Conservation (phyloP, 2,888 invertebrate genomes). For the Philopedon plagiatum region DNA sequence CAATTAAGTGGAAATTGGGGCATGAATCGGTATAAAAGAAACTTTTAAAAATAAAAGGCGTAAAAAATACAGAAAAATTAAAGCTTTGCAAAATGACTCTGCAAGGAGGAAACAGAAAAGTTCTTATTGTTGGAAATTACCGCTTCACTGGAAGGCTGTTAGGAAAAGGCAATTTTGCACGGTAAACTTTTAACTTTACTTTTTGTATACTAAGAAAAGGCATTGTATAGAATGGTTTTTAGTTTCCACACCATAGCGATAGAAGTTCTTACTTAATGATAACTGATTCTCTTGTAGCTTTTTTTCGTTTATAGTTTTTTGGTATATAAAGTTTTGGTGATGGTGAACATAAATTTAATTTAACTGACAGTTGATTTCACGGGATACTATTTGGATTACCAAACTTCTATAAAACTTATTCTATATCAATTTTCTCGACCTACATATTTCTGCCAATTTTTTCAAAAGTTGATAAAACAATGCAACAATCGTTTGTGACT, state of each 20-base stretch:
- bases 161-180: slow-evolving; percentile 83
- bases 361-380: too few species aligned
- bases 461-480: too few species aligned
- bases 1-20: slow-evolving; percentile 18
- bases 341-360: too few species aligned
- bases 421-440: too few species aligned
- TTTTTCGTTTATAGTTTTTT: too few species aligned
- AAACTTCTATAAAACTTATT: too few species aligned
- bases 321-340: too few species aligned
- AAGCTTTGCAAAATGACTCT: slow-evolving; percentile 56
- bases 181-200: slow-evolving; percentile 38
- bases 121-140: slow-evolving; percentile 79
- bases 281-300: neutral
- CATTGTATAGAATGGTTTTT: neutral
- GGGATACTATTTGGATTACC: too few species aligned
- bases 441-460: too few species aligned
- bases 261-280: neutral
- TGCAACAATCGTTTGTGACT: too few species aligned
- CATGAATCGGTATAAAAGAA: slow-evolving; percentile 24
- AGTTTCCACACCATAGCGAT: neutral
- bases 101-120: slow-evolving; percentile 63
- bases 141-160: slow-evolving; percentile 79
- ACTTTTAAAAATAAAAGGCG: slow-evolving; percentile 80
- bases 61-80: slow-evolving; percentile 52
- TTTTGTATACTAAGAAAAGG: neutral